Conservation (phyloP, 2,797 vertebrate species). For the Pipistrellus pygmaeus region DNA sequence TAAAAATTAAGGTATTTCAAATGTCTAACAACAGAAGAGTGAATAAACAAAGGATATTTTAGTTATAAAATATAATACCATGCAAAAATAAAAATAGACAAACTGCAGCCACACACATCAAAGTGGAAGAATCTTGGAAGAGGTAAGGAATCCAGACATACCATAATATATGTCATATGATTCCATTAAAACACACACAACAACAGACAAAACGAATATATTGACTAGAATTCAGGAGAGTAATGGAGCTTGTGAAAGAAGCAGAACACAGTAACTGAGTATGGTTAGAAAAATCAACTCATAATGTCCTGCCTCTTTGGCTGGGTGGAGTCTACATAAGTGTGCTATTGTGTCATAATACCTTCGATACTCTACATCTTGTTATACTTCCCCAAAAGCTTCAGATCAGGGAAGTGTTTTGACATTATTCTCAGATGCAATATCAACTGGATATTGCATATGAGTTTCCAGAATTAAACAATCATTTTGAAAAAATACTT, state of each 20-base stretch:
- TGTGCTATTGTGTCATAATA: background rate
- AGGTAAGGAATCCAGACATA: background rate
- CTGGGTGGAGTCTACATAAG: background rate
- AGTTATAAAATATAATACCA: background rate
- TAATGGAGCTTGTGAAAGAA: background rate
- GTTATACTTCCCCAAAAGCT: background rate
- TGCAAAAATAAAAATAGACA: background rate
- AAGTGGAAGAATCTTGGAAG: background rate
- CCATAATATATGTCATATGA: background rate
- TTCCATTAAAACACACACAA: background rate
- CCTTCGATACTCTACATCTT: background rate
- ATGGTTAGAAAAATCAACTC: background rate
- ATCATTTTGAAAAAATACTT: slow-evolving; percentile 17
- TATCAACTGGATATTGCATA: background rate
- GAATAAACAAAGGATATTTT: background rate
- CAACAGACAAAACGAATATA: background rate
- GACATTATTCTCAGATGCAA: background rate
- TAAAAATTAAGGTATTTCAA: background rate
- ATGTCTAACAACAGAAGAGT: background rate
- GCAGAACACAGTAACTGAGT: background rate
- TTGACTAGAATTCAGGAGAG: background rate
- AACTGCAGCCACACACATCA: background rate
- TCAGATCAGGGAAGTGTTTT: background rate
- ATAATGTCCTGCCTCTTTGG: background rate
- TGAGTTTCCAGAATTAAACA: background rate